Base-by-base conservation (phyloP, 2,888 invertebrate genomes). In the Metacarcinus magister region DNA sequence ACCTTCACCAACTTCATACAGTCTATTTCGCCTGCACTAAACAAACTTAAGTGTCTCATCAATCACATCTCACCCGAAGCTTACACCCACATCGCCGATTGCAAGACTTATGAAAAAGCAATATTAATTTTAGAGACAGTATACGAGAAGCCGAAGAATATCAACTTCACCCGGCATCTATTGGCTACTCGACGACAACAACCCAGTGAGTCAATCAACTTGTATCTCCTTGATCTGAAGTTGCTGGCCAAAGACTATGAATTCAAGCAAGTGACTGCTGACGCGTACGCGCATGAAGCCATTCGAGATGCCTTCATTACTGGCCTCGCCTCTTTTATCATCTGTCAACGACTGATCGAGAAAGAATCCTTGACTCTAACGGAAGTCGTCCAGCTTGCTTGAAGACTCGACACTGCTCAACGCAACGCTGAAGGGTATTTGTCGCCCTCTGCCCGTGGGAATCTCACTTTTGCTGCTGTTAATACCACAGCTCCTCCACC, bases 321-420 rank as follows among this genome's bases (percentile, higher is more conserved):
- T 92, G 54, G 43, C 19, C 32, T 39, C 2, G 44, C 89, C 44
- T 89, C 89, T 43, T 4, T 39, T 32, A 19, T 44, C 32, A 92
- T 92, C 8, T n/a, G 92, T 54, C 54, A 92, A 46, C 4, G 92
- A 48, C 54, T 92, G 16, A 32, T 92, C 23, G 54, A 92, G 92
- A 92, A 48, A 54, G 92, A 46, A 5, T 39, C 28, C 7, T 23
- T 92, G 39, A 46, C 92, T 10, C 48, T 48, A n/a, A 44, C 32
- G 7, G 54, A 92, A 28, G 48, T 48, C 19, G 46, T 23, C 2
- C 48, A 48, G 28, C 92, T 54, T 16, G 92, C 92, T 54, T 2
- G 92, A n/a, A 92, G 48, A 23, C 48, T 92, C 28, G 92, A 48
- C 32, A 32, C 16, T 28, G 92, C 92, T 23, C 92, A 92, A 92